A percentile compares a stretch with the other conserved stretches of the same genome.
Conservation (phyloP, 2,797 vertebrate species). For the Gymnocypris eckloni region DNA sequence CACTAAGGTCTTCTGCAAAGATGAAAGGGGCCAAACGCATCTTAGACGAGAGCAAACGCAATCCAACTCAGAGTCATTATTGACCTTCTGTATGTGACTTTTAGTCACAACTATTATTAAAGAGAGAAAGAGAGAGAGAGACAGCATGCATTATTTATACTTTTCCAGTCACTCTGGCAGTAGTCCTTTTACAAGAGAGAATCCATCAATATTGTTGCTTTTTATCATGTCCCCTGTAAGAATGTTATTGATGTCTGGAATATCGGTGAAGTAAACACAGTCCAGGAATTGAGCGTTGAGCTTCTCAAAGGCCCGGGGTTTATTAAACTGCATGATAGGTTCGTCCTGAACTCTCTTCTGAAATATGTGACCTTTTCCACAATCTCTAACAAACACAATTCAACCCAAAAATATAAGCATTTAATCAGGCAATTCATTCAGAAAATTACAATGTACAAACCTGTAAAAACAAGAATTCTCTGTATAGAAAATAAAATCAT, state of each 20-base stretch:
- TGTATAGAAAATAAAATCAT: background rate
- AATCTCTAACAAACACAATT: background rate
- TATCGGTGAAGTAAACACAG: conserved; percentile 29
- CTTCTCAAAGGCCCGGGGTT: conserved; percentile 3
- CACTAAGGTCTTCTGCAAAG: conserved; percentile 59
- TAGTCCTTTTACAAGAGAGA: conserved; percentile 43
- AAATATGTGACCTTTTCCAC: background rate
- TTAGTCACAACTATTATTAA: conserved; percentile 45
- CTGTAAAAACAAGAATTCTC: background rate
- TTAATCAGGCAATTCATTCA: background rate
- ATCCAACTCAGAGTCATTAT: conserved; percentile 33
- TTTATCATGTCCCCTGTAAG: conserved; percentile 25
- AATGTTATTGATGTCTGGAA: conserved; percentile 49
- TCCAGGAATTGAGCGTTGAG: background rate
- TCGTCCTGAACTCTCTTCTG: background rate
- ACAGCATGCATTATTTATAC: conserved; percentile 57
- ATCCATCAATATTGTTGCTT: conserved; percentile 49
- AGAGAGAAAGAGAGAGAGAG: background rate
- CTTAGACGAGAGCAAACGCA: conserved; percentile 9
- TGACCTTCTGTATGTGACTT: conserved; percentile 51
- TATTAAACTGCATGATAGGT: background rate
- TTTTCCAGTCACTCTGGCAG: conserved; percentile 44
- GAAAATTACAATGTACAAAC: background rate
- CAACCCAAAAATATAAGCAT: background rate
- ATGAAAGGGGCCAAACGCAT: conserved; percentile 33